phyloP scores from a whole-genome alignment of 2,888 invertebrate species.

The Tipula lateralis region DNA sequence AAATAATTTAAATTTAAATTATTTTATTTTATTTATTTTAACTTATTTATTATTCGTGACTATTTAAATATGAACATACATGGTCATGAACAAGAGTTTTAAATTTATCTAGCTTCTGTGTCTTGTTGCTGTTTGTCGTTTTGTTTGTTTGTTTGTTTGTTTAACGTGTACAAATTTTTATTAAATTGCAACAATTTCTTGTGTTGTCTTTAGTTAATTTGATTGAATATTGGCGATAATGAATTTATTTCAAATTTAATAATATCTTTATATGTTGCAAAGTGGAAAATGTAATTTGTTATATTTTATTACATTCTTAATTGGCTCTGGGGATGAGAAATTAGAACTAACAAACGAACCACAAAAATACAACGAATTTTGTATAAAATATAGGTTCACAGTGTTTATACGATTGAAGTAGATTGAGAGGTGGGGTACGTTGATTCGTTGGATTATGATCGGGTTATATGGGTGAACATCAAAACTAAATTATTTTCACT shows the following conservation, averaged over 20 bases:
- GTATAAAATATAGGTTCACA: too few relatives aligned
- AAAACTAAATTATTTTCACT: background rate
- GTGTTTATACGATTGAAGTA: too few relatives aligned
- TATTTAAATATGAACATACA: background rate
- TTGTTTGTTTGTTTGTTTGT: background rate
- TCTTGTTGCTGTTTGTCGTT: background rate
- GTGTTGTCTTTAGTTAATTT: background rate
- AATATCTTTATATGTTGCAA: background rate
- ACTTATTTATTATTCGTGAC: slow-evolving; percentile 24
- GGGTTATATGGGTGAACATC: background rate
- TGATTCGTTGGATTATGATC: background rate
- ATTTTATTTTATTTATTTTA: background rate
- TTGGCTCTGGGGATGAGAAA: background rate
- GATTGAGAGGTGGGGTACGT: too few relatives aligned
- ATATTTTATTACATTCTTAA: background rate
- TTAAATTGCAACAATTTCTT: background rate
- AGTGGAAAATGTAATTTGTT: background rate
- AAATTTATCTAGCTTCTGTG: slow-evolving; percentile 24
- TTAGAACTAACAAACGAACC: background rate
- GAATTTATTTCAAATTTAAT: background rate
- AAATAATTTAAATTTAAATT: background rate
- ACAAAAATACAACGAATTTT: background rate
- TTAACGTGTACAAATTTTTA: background rate
- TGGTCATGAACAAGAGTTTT: slow-evolving; percentile 11
- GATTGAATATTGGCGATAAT: background rate